Conservation (phyloP, 2,888 invertebrate genomes). For the Microctonus brassicae region DNA sequence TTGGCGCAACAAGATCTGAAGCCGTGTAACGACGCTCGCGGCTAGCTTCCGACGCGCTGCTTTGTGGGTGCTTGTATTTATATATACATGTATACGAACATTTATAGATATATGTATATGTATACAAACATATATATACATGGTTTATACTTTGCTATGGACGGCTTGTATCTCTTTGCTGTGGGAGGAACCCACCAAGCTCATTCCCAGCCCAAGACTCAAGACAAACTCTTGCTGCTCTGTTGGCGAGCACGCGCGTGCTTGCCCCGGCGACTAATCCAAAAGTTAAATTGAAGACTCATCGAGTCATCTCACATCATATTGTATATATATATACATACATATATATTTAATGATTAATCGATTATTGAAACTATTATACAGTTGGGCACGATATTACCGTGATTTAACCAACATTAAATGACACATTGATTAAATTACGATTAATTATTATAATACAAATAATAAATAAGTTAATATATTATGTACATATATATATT, state of each 20-base stretch:
- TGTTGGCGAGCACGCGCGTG: conserved; percentile 7
- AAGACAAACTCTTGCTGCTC: conserved; percentile 26
- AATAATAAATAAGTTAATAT: too few relatives aligned
- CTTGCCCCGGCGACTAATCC: not conserved
- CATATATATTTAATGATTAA: conserved; percentile 40
- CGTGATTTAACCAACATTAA: not conserved
- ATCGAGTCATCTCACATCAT: not conserved
- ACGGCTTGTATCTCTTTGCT: conserved; percentile 50
- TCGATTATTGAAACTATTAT: conserved; percentile 21
- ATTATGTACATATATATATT: not conserved
- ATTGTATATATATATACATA: not conserved
- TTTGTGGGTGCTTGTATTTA: conserved; percentile 26
- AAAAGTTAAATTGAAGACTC: conserved; percentile 1
- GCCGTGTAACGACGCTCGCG: conserved; percentile 43
- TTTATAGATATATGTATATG: not conserved
- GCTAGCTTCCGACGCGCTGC: conserved; percentile 45
- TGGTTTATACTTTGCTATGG: conserved; percentile 24
- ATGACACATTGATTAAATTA: not conserved
- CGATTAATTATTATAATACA: too few relatives aligned
- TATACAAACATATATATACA: not conserved
- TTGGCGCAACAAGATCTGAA: conserved; percentile 52
- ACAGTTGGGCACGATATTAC: conserved; percentile 24
- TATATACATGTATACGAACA: conserved; percentile 13
- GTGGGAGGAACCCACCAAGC: conserved; percentile 65
- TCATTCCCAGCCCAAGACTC: conserved; percentile 63